Percentiles rank a stretch among this genome's conserved stretches.
phyloP scores from a whole-genome alignment of 2,797 vertebrate species.

The Bradypodion pumilum region DNA sequence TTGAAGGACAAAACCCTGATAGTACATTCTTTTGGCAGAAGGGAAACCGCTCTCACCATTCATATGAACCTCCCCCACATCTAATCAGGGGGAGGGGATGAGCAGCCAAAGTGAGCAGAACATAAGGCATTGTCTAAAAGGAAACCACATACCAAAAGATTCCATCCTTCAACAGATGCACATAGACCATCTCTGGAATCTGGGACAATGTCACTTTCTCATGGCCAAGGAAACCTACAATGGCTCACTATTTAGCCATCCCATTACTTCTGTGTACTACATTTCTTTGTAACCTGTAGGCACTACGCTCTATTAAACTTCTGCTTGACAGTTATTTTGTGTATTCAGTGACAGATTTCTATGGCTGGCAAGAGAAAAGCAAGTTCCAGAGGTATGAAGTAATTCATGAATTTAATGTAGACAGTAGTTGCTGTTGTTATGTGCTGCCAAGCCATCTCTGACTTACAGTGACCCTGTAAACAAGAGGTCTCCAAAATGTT shows the following conservation, averaged over 20 bases:
- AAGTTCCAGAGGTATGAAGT: neutral
- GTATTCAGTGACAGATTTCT: neutral
- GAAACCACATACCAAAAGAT: neutral
- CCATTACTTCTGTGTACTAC: neutral
- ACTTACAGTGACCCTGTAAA: no score
- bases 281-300: neutral
- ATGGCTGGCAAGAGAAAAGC: neutral
- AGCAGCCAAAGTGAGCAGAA: no score
- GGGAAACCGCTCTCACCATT: neutral
- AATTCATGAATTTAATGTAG: neutral
- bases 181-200: neutral
- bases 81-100: neutral
- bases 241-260: neutral
- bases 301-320: neutral
- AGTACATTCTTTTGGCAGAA: neutral
- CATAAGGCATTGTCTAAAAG: fast-evolving
- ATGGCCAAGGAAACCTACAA: fast-evolving
- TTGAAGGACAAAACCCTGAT: neutral
- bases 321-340: neutral
- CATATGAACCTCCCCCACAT: neutral
- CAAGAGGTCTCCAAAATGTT: no score
- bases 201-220: neutral
- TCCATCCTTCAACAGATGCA: neutral
- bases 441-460: no score
- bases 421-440: no score